phyloP scores from a whole-genome alignment of 2,888 invertebrate species.

The Neoscelio sp. region DNA sequence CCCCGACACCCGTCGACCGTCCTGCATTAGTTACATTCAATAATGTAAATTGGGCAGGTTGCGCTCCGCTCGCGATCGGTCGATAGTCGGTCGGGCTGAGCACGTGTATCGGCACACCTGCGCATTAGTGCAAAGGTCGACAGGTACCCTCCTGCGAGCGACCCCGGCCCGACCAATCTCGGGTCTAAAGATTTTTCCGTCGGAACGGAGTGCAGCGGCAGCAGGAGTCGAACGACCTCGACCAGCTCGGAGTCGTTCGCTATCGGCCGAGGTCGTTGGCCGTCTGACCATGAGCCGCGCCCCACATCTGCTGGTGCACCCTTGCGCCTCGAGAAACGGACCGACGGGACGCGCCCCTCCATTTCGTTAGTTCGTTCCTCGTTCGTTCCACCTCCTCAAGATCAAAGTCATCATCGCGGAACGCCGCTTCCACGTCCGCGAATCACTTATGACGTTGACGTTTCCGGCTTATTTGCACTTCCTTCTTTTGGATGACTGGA shows the following conservation, averaged over 20 bases:
- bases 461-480: not conserved
- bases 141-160: constrained; percentile 18
- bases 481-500: not conserved
- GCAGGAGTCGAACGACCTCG: constrained; percentile 77
- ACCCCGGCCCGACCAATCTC: not conserved
- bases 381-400: constrained; percentile 70
- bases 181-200: constrained; percentile 13
- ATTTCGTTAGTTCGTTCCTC: constrained; percentile 3
- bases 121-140: constrained; percentile 37
- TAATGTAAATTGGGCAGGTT: constrained; percentile 14
- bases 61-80: constrained; percentile 18
- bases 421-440: constrained; percentile 28
- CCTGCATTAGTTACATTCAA: not conserved
- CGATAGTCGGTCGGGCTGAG: constrained; percentile 27
- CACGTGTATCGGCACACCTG: constrained; percentile 35
- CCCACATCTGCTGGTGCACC: constrained; percentile 77
- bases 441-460: not conserved
- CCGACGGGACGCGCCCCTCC: not conserved
- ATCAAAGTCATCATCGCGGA: constrained; percentile 74
- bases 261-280: constrained; percentile 79
- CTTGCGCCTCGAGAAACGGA: constrained; percentile 36
- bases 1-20: not conserved
- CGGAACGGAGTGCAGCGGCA: constrained; percentile 36
- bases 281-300: constrained; percentile 83
- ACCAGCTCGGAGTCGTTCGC: constrained; percentile 68